These are phyloP conservation scores for Sciurus vulgaris DNA, from an alignment of 2,797 vertebrate genomes.

Conservation along the genomic window DNA sequence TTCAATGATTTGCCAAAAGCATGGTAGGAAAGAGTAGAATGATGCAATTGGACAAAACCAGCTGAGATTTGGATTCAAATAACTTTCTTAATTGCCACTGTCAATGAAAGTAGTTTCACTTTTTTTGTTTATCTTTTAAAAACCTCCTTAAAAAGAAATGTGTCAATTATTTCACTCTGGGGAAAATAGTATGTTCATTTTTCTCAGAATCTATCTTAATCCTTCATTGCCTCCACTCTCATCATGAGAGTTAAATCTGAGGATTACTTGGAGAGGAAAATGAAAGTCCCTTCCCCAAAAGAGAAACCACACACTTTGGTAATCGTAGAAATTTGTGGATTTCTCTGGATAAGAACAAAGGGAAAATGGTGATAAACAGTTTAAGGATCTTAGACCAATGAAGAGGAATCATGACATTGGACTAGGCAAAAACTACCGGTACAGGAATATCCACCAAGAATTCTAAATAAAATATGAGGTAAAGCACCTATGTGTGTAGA, in stretches of 20 bases:
- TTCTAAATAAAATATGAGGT: not conserved
- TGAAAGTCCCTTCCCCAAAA: not conserved
- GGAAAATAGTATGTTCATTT: not conserved
- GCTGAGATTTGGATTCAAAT: not conserved
- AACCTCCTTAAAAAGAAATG: not conserved
- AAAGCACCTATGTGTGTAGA: not conserved
- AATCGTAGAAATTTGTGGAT: not conserved
- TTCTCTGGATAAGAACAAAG: not conserved
- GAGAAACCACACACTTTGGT: not conserved
- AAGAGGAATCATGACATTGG: not conserved
- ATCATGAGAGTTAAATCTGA: not conserved
- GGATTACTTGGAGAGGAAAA: not conserved
- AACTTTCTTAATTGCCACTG: not conserved
- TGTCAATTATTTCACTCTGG: not conserved
- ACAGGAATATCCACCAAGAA: not conserved
- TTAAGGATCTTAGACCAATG: not conserved
- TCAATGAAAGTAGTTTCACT: not conserved
- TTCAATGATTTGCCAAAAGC: not conserved
- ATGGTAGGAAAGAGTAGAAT: too few relatives aligned
- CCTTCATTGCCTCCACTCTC: not conserved
- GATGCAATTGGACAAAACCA: not conserved
- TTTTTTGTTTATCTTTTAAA: not conserved
- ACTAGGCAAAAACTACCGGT: not conserved
- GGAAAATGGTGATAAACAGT: not conserved
- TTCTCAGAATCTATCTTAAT: not conserved